Conservation (phyloP, 2,888 invertebrate species). For the Acronicta psi region DNA sequence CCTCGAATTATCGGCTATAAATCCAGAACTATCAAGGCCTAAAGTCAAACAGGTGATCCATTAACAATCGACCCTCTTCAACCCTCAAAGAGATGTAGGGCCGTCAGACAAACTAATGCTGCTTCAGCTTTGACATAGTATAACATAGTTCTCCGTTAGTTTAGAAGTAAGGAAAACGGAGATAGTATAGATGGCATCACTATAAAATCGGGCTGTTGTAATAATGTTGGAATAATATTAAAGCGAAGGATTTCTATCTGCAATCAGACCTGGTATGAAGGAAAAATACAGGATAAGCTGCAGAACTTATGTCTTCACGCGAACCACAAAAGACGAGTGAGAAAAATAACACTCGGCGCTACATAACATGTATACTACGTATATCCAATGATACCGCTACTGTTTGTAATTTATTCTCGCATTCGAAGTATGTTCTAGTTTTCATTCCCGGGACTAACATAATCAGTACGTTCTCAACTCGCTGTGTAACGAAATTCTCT, state of each 20-base stretch:
- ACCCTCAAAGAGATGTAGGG: conserved; percentile 36
- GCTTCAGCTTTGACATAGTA: conserved; percentile 27
- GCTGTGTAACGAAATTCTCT: conserved; percentile 19
- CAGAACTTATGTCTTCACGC: conserved; percentile 29
- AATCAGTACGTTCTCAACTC: conserved; percentile 1
- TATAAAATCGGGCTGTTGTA: conserved; percentile 24
- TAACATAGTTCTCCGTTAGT: conserved; percentile 16
- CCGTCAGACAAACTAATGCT: conserved; percentile 37
- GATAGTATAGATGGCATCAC: conserved; percentile 19
- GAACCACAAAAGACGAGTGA: conserved; percentile 29
- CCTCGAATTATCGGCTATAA: conserved; percentile 29
- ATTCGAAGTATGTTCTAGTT: conserved; percentile 10
- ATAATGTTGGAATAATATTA: conserved; percentile 36
- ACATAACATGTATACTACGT: conserved; percentile 22
- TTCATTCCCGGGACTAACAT: conserved; percentile 1
- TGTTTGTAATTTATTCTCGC: conserved; percentile 17
- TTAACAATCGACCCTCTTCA: conserved; percentile 58
- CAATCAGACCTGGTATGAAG: conserved; percentile 26
- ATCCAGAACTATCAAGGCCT: conserved; percentile 46
- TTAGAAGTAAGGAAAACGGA: conserved; percentile 26
- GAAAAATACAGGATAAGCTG: conserved; percentile 32
- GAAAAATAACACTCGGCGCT: conserved; percentile 36
- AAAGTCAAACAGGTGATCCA: conserved; percentile 50
- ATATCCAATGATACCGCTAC: conserved; percentile 19
- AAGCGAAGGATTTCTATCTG: conserved; percentile 23